phyloP scores from a whole-genome alignment of 1,140 invertebrate genomes.

The Drosophila albomicans region DNA sequence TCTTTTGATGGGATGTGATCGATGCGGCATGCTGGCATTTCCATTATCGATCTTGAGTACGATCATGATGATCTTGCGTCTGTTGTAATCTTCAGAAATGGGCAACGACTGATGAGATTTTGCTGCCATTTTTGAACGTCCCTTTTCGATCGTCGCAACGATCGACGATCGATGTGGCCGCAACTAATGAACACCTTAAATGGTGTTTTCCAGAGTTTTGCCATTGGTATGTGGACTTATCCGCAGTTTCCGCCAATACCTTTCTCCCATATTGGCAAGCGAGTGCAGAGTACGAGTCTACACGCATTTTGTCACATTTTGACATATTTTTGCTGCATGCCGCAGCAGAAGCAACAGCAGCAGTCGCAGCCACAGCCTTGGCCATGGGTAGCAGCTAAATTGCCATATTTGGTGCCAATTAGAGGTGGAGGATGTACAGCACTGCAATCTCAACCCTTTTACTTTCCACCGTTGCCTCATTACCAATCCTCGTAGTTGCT shows the following conservation, averaged over 20 bases:
- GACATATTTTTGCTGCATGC: constrained; percentile 71
- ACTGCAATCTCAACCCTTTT: constrained; percentile 60
- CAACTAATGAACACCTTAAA: constrained; percentile 82
- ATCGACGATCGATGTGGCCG: constrained; percentile 24
- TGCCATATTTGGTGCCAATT: constrained; percentile 79
- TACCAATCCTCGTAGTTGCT: constrained; percentile 7
- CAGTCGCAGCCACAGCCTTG: constrained; percentile 22
- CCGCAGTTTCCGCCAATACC: constrained; percentile 35
- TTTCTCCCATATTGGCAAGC: constrained; percentile 22
- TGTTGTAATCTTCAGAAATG: constrained; percentile 64
- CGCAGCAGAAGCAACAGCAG: constrained; percentile 1
- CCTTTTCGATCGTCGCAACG: constrained; percentile 49
- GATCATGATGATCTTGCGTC: constrained; percentile 48
- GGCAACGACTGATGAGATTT: constrained; percentile 71
- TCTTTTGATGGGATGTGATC: constrained; percentile 52
- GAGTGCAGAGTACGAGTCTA: constrained; percentile 31
- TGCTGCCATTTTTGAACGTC: constrained; percentile 74
- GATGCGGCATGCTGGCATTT: constrained; percentile 53
- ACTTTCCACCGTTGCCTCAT: constrained; percentile 49
- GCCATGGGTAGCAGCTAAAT: constrained; percentile 53
- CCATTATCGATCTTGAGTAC: constrained; percentile 47
- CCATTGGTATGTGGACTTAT: constrained; percentile 59
- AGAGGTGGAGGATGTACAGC: constrained; percentile 60
- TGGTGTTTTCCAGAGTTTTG: constrained; percentile 42
- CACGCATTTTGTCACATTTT: constrained; percentile 84